phyloP scores from a whole-genome alignment of 2,888 invertebrate genomes.

The Caenorhabditis becei region DNA sequence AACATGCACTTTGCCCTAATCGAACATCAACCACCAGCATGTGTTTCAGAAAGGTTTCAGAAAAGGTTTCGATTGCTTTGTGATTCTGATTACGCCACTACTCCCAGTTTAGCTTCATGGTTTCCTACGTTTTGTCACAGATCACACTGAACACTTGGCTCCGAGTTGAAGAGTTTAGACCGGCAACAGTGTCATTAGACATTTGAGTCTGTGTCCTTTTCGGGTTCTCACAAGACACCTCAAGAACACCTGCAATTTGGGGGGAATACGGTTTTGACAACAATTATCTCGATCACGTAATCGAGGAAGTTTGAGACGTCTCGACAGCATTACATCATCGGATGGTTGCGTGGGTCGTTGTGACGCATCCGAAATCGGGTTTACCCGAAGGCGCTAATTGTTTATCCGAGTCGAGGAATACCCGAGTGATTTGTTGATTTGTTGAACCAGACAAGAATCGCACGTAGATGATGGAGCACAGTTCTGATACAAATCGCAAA shows the following conservation, averaged over 20 bases:
- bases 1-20: conserved; percentile 32
- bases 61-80: conserved; percentile 44
- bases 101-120: background rate
- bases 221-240: background rate
- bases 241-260: background rate
- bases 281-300: background rate
- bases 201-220: background rate
- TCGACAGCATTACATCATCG: background rate
- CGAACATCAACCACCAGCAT: conserved; percentile 31
- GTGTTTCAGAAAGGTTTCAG: conserved; percentile 44
- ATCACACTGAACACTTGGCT: background rate
- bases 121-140: background rate
- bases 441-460: too few species aligned
- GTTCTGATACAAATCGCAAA: too few species aligned
- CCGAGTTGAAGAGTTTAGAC: background rate
- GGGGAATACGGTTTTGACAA: background rate
- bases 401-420: background rate
- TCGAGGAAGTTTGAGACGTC: background rate
- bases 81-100: conserved; percentile 31
- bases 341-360: background rate
- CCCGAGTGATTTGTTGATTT: background rate
- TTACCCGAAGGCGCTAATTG: background rate
- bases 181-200: background rate
- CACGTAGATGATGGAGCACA: too few species aligned
- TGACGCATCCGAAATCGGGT: background rate